Evolutionary conservation across 2,888 invertebrate genomes (phyloP).

Genomic region (Trissolcus japonicus): DNA sequence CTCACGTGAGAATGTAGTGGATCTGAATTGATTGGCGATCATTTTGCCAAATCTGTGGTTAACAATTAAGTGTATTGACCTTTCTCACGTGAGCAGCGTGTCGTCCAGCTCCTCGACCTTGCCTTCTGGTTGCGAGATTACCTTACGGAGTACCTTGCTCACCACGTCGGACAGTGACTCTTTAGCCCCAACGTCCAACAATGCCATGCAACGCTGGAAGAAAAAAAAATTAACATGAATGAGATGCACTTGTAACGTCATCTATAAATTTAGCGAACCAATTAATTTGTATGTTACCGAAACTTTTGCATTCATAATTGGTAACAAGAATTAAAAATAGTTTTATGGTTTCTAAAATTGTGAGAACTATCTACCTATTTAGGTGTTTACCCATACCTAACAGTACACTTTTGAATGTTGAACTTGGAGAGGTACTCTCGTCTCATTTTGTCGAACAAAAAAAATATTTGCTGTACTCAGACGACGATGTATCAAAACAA

Average conservation of each 20-base stretch:
- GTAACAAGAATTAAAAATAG: no score
- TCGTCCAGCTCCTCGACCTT: constrained; percentile 95
- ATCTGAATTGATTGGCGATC: constrained; percentile 4
- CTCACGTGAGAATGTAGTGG: constrained; percentile 4
- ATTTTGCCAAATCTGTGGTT: constrained; percentile 1
- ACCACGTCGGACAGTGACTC: constrained; percentile 94
- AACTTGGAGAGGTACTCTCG: no score
- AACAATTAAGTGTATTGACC: constrained; percentile 32
- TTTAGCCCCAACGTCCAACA: constrained; percentile 90
- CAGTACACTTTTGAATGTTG: no score
- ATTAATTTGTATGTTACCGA: no score
- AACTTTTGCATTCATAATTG: no score
- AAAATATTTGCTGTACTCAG: constrained; percentile 1
- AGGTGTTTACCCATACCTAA: no score
- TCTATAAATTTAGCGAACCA: no score
- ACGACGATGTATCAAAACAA: constrained; percentile 1
- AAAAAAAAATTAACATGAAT: neutral
- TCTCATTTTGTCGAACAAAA: neutral
- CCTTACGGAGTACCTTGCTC: constrained; percentile 90
- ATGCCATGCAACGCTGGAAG: constrained; percentile 82
- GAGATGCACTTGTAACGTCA: neutral
- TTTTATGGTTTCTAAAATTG: no score
- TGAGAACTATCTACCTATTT: no score
- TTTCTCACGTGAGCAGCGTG: constrained; percentile 88
- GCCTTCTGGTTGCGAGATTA: constrained; percentile 85